phyloP scores from a whole-genome alignment of 2,113 vertebrate species.

The Calidris pygmaea region DNA sequence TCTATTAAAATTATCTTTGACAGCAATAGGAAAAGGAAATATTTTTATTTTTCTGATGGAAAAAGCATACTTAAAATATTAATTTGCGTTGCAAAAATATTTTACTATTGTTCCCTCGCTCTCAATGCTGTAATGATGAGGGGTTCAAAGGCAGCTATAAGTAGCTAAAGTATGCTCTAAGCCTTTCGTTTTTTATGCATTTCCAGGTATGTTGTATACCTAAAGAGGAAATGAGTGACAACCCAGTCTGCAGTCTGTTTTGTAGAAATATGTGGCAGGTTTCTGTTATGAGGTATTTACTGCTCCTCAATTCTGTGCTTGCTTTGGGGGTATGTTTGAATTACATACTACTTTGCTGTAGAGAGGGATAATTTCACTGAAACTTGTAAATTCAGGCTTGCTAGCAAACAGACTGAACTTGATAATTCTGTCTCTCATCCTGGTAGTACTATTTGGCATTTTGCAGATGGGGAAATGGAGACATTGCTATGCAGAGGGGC shows the following conservation, averaged over 20 bases:
- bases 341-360: neutral
- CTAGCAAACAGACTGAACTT: neutral
- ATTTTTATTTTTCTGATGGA: neutral
- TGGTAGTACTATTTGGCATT: neutral
- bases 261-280: neutral
- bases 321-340: slow-evolving; percentile 6
- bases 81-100: slow-evolving; percentile 6
- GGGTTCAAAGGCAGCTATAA: neutral
- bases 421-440: slow-evolving; percentile 2
- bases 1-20: neutral
- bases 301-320: neutral
- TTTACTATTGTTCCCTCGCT: neutral
- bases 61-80: neutral
- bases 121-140: neutral
- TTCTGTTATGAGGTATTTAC: slow-evolving; percentile 41
- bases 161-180: neutral
- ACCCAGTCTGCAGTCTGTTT: neutral
- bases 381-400: neutral
- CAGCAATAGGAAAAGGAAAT: neutral
- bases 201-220: neutral
- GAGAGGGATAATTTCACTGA: slow-evolving; percentile 27
- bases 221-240: slow-evolving; percentile 11
- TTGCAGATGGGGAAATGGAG: slow-evolving; percentile 17
- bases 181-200: neutral
- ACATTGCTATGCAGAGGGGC: neutral